Evolutionary conservation across 2,888 invertebrate species (phyloP), one percentile per base, ranked within the genome.

Genomic region (Parthenolecanium corni): DNA sequence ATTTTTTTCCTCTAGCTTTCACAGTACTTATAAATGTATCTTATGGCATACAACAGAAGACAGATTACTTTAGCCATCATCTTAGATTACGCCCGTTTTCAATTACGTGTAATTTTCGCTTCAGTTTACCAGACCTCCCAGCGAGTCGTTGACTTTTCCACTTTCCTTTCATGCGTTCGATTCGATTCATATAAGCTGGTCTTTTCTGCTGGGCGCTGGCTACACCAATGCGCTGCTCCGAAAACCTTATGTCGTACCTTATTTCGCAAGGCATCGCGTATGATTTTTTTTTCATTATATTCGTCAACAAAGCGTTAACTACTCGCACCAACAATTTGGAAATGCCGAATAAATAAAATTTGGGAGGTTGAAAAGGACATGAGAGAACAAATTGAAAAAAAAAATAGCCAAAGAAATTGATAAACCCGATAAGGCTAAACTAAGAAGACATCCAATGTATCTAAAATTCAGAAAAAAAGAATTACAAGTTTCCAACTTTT

Each of bases 51-150:
- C 36, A 40, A 56, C 46, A 18, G 21, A 51, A 58, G 58, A 58
- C 47, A 31, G 47, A 58, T 58, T 58, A 58, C 58, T 58, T 46
- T 21, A 38, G 36, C 40, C 36, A 58, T 58, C 58, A 49, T 58
- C 58, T 58, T 49, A 23, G 58, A 58, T 58, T 58, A 62, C 62
- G 52, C 62, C 62, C 52, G 62, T 53, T 63, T 63, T 63, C 63
- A 63, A 63, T 63, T 63, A 63, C 63, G 46, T 53, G 63, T 53
- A 63, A 63, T 63, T 63, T 63, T 63, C 63, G 53, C 53, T 63
- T 63, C 63, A 63, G 44, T 47, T 49, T 49, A 47, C 47, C 40
- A 36, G 58, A 58, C 58, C 58, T 58, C 58, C 58, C 58, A 58
- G 49, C 49, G 38, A 58, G 58, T 49, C 49, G 58, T 58, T 58